A percentile compares a stretch with the other conserved stretches of the same genome.
Evolutionary conservation across 2,113 vertebrate genomes (phyloP).

Genomic region (Struthio camelus): DNA sequence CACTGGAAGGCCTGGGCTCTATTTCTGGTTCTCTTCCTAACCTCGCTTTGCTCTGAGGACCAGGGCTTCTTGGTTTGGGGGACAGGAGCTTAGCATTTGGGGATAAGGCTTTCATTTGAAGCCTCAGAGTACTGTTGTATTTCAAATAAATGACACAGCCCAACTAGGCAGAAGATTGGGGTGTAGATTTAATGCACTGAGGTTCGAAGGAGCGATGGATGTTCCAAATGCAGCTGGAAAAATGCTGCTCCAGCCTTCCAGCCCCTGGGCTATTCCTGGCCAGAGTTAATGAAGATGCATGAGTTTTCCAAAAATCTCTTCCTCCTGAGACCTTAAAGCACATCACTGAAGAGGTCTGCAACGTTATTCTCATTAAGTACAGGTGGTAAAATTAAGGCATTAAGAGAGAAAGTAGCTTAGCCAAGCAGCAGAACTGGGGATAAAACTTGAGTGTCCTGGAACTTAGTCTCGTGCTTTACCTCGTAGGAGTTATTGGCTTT

Average conservation of each 20-base stretch:
- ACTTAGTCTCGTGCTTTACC: neutral
- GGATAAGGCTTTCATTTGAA: neutral
- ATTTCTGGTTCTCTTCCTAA: accelerated
- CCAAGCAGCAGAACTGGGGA: neutral
- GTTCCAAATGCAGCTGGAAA: slow-evolving; percentile 6
- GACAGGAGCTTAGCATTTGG: neutral
- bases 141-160: neutral
- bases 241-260: neutral
- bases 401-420: neutral
- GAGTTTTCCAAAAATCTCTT: slow-evolving; percentile 27
- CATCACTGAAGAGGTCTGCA: neutral
- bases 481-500: neutral
- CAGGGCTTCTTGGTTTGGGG: neutral
- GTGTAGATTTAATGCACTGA: neutral
- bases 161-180: neutral
- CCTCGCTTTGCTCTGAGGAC: neutral
- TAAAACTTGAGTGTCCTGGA: neutral
- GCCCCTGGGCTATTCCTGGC: slow-evolving; percentile 20
- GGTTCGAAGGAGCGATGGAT: neutral
- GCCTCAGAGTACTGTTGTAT: neutral
- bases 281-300: slow-evolving; percentile 50
- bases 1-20: neutral
- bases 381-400: slow-evolving; percentile 19
- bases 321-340: slow-evolving; percentile 11
- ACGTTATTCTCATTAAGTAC: neutral